Evolutionary conservation across 1,140 invertebrate genomes (phyloP), one percentile per base, ranked within the genome.

Genomic region (Diuraphis noxia): DNA sequence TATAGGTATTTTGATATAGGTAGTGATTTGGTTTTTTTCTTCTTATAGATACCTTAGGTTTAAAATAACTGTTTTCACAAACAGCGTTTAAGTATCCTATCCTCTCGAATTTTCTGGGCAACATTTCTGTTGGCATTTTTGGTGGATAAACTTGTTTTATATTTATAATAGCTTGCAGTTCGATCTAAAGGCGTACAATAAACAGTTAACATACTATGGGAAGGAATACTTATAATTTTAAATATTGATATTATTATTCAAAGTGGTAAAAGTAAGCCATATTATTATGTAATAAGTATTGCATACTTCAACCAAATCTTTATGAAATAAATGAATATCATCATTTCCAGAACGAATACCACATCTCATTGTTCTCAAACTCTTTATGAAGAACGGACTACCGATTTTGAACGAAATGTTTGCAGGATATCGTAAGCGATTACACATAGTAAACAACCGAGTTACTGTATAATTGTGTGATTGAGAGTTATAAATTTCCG

Each of bases 291-390:
- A 41, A 30, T 41, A 40, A 41, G 2, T n/a, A 41, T 30, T 30
- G 30, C 1, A 84, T 91, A 91, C 89, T 49, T 81, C 43, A 5
- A 91, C 30, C 7, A 91, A 40, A 49, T 91, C 89, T 40, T 91
- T 25, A n/a, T 82, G 52, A 81, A 40, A 38, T 19, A 91, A 43
- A 10, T 13, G 46, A 82, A 91, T 82, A 19, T 30, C 4, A n/a
- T 34, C 6, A 21, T 82, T 49, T 46, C 43, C 77, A 4, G 89
- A 7, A 19, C n/a, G 21, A 49, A 13, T 82, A 21, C 89, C 89
- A 63, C 89, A 82, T 82, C 89, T 79, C 13, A 91, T 3, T 25
- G 89, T n/a, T 34, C 25, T 43, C 9, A 82, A 40, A 10, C 10
- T 40, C 30, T 38, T 91, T 8, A 91, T 91, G 1, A 7, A 13